Conservation (phyloP, 2,888 invertebrate genomes). For the Clusia tigrina region DNA sequence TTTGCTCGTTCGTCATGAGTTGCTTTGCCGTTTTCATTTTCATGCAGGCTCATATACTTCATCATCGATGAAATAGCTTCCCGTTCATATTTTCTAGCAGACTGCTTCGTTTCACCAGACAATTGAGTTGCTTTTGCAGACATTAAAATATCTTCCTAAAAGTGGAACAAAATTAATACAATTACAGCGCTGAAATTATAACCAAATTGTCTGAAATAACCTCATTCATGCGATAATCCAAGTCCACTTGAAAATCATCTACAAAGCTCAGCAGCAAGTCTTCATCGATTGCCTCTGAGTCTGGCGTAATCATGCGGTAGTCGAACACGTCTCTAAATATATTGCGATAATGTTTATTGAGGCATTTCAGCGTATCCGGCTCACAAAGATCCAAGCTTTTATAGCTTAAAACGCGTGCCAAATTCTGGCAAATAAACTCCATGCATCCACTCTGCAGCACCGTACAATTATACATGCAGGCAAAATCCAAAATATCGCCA, state of each 20-base stretch:
- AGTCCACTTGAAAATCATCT: conserved; percentile 66
- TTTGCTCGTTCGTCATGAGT: conserved; percentile 27
- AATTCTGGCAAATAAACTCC: conserved; percentile 80
- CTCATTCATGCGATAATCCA: conserved; percentile 65
- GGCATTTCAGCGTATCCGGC: conserved; percentile 69
- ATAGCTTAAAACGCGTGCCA: conserved; percentile 75
- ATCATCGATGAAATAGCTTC: conserved; percentile 60
- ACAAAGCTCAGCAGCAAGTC: conserved; percentile 66
- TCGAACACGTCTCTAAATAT: conserved; percentile 69
- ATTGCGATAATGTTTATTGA: conserved; percentile 74
- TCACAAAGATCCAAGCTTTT: conserved; percentile 73
- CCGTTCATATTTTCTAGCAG: conserved; percentile 58
- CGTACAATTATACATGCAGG: conserved; percentile 77
- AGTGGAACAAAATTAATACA: not conserved
- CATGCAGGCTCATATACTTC: conserved; percentile 51
- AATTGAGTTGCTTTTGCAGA: no score
- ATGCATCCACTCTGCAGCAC: conserved; percentile 77
- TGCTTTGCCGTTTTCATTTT: conserved; percentile 28
- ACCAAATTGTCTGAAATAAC: conserved; percentile 34
- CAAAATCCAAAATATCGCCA: conserved; percentile 78
- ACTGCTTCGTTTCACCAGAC: conserved; percentile 47
- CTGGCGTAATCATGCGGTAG: conserved; percentile 75
- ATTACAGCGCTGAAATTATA: not conserved
- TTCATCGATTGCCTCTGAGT: conserved; percentile 71
- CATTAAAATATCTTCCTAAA: conserved; percentile 37